Conservation (phyloP, 92 coral and sea anemone species). For the Zoanthus sociatus region DNA sequence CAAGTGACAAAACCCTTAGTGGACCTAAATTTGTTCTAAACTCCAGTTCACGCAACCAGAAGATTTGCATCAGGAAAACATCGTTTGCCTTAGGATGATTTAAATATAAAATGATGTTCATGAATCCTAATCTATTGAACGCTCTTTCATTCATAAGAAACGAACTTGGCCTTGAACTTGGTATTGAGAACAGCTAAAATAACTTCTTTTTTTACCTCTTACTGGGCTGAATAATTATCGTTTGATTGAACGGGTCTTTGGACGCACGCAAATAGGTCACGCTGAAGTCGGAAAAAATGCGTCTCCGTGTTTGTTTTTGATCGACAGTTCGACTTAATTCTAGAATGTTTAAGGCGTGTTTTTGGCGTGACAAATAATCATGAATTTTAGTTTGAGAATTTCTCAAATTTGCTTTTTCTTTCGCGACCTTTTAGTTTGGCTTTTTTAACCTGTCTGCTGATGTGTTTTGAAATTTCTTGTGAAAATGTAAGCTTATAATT, state of each 20-base stretch:
- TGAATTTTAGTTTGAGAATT: not conserved
- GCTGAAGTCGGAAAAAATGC: not conserved
- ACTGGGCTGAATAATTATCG: conserved; percentile 17
- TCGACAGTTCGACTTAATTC: not conserved
- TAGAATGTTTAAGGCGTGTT: not conserved
- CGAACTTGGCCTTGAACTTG: conserved; percentile 49
- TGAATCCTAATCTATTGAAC: conserved; percentile 31
- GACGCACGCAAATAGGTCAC: conserved; percentile 9
- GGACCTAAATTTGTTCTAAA: conserved; percentile 3
- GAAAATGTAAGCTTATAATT: no score
- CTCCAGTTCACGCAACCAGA: conserved; percentile 4
- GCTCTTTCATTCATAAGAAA: conserved; percentile 23
- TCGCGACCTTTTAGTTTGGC: no score
- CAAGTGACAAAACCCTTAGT: not conserved
- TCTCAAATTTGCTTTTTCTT: no score
- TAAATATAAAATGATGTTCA: not conserved
- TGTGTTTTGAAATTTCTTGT: no score
- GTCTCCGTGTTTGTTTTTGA: not conserved
- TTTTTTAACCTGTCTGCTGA: no score
- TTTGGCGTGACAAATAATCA: not conserved
- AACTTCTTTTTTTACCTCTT: not conserved
- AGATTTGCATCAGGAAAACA: not conserved
- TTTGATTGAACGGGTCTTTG: not conserved
- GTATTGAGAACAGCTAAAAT: not conserved
- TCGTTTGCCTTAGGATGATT: conserved; percentile 11